Evolutionary conservation across 2,113 vertebrate genomes (phyloP).

Genomic region (Diadophis punctatus): DNA sequence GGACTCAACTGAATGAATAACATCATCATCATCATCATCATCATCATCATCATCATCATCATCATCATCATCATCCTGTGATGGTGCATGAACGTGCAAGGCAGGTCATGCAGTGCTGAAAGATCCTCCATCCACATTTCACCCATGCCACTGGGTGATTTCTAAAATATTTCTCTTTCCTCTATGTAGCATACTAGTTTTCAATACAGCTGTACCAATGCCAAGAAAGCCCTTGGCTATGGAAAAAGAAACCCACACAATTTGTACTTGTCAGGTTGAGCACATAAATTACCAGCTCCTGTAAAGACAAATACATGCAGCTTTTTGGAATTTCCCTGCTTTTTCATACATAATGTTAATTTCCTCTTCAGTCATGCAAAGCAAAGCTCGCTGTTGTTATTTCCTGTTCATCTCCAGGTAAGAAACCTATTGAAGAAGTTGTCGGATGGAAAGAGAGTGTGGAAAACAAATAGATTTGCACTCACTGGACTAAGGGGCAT

Average conservation of each 20-base stretch:
- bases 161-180: neutral
- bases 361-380: neutral
- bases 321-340: neutral
- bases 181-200: neutral
- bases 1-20: no score
- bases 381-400: neutral
- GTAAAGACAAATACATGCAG: neutral
- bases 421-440: neutral
- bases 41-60: no score
- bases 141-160: neutral
- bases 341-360: neutral
- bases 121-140: neutral
- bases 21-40: no score
- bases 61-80: neutral
- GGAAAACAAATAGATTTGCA: neutral
- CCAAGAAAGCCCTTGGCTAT: neutral
- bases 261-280: neutral
- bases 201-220: neutral
- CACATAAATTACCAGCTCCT: neutral
- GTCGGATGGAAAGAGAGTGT: neutral
- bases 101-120: neutral
- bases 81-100: neutral
- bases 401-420: neutral
- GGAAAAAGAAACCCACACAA: neutral
- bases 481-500: neutral